These are phyloP conservation scores for Lasioglossum albipes DNA, from an alignment of 1,140 invertebrate species.

Conservation along the genomic window DNA sequence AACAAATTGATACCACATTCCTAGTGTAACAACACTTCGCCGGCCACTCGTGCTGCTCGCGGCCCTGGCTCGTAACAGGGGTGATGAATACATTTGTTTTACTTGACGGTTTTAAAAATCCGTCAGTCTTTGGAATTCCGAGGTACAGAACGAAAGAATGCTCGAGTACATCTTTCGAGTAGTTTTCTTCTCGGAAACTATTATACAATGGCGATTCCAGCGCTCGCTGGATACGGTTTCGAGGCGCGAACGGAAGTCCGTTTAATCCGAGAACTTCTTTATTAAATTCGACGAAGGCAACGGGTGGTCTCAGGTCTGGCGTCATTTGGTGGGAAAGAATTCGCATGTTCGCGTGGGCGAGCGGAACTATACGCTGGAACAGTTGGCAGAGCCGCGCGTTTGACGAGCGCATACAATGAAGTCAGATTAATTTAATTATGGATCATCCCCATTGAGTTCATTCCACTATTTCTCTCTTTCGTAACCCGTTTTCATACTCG, in stretches of 20 bases:
- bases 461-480: constrained; percentile 10
- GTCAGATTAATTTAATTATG: constrained; percentile 55
- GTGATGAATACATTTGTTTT: too few relatives aligned
- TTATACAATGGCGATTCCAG: background rate
- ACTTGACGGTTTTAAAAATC: too few relatives aligned
- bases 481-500: constrained; percentile 7
- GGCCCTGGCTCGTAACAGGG: too few relatives aligned
- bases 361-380: constrained; percentile 4
- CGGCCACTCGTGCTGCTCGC: too few relatives aligned
- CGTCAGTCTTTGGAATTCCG: too few relatives aligned
- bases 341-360: background rate
- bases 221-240: background rate
- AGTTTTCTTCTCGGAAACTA: background rate
- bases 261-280: background rate
- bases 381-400: background rate
- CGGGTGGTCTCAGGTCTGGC: background rate
- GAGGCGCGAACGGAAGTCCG: background rate
- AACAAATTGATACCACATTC: too few relatives aligned
- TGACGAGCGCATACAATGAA: constrained; percentile 25
- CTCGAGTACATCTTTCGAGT: too few relatives aligned
- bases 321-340: constrained; percentile 46
- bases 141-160: background rate
- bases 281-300: constrained; percentile 36
- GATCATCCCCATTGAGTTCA: constrained; percentile 38
- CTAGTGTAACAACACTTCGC: too few relatives aligned